Evolutionary conservation across 2,888 invertebrate genomes (phyloP), one percentile per base, ranked within the genome.

Genomic region (Minunthozetes semirufus): DNA sequence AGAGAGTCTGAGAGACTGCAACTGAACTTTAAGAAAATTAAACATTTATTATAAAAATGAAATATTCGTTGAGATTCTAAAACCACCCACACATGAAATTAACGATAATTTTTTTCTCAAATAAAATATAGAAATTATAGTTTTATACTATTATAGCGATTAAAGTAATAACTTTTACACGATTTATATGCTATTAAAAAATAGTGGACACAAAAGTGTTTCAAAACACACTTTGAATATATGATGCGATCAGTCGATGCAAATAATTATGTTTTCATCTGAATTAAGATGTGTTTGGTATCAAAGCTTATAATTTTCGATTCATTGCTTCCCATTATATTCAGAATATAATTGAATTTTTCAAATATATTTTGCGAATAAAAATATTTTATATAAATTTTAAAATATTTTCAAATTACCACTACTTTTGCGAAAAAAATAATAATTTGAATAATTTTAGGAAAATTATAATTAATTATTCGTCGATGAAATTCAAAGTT

Each of bases 131-230:
- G n/a, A n/a, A n/a, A n/a, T n/a, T n/a, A n/a, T n/a, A n/a, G n/a
- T n/a, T n/a, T 5, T 27, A 59, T 33, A 59, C 15, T 27, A 59
- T 59, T 59, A 59, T 59, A 59, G 59, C 59, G 29, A 27, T 63
- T 33, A 63, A 63, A 33, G 29, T 63, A 63, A 63, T 63, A 63
- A 63, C 61, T 63, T 63, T 63, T 33, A 63, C 61, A 63, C 61
- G 61, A 63, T 33, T 63, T 63, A 63, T 63, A 63, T 33, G 61
- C 61, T 4, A 63, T 63, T 11, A 63, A 11, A 48, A 56, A 29
- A 63, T 2, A 56, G 4, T 63, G 33, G 61, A 63, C 61, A 63
- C 33, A 63, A 63, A 59, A 15, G 59, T 17, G 4, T 19, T 8
- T 11, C 15, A 33, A 63, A 29, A 33, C n/a, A 63, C 17, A 9